Evolutionary conservation across 2,888 invertebrate species (phyloP).

Genomic region (Pseudolycoriella hygida): DNA sequence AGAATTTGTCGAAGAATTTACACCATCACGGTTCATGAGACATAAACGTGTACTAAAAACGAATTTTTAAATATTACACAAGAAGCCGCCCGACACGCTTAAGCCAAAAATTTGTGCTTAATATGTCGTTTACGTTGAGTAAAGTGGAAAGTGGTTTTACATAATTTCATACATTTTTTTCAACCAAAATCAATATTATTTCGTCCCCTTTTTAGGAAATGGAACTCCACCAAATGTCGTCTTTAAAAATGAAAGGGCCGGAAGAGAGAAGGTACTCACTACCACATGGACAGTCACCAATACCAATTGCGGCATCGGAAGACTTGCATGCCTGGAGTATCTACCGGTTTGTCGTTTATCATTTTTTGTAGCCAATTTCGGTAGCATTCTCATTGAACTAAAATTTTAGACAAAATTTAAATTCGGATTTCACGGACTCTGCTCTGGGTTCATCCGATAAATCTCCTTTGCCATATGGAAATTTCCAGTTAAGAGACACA

Average conservation of each 20-base stretch:
- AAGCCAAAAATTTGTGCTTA: too few species aligned
- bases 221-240: neutral
- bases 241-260: slow-evolving; percentile 22
- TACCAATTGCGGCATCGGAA: slow-evolving; percentile 67
- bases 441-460: slow-evolving; percentile 85
- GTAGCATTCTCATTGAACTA: neutral
- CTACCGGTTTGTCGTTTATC: slow-evolving; percentile 54
- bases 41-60: too few species aligned
- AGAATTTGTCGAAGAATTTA: too few species aligned
- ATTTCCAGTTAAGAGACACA: slow-evolving; percentile 82
- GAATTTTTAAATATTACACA: too few species aligned
- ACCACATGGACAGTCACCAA: slow-evolving; percentile 57
- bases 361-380: neutral
- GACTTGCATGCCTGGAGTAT: slow-evolving; percentile 94
- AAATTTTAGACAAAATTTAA: slow-evolving; percentile 65
- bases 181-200: too few species aligned
- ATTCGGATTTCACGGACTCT: slow-evolving; percentile 89
- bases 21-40: too few species aligned
- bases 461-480: slow-evolving; percentile 83
- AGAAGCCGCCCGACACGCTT: too few species aligned
- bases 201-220: neutral
- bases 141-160: too few species aligned
- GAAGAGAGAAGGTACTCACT: slow-evolving; percentile 75
- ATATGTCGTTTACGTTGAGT: too few species aligned
- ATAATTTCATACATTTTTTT: too few species aligned